Evolutionary conservation across 2,797 vertebrate genomes (phyloP), one percentile per base, ranked within the genome.

Genomic region (Helicolenus hilgendorfi): DNA sequence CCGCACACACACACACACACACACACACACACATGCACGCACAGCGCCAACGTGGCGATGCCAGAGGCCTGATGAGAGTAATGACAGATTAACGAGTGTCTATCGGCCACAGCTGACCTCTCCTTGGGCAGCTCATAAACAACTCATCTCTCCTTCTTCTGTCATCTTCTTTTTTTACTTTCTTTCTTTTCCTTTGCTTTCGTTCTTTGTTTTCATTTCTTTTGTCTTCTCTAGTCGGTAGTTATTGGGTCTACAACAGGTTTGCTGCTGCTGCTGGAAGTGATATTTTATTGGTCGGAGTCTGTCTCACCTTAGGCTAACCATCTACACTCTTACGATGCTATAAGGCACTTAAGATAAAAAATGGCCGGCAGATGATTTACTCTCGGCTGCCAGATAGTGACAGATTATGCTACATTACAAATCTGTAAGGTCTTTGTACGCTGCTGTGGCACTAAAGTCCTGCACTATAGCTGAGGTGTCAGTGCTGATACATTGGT

Each of bases 31-130:
- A 72, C 81, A 53, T 27, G 36, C 62, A 73, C 2, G 49, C 59
- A 31, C 60, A 79, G 74, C 13, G 63, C 65, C 72, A 84, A 79
- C 58, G 77, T 83, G 90, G 86, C 62, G 3, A 55, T 89, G 93
- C 93, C 94, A 93, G 86, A 83, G 89, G 93, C 85, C 92, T 95
- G 96, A 96, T 95, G 95, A 95, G 91, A 91, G 89, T 96, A 96
- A 95, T 95, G 95, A 93, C 93, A 94, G 95, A 96, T 96, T 94
- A 95, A 94, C 87, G 81, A 85, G 91, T 89, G 89, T 95, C 95
- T 91, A 84, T 89, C 62, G 79, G 94, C 86, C 92, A 95, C 89
- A 83, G 91, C 90, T 96, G 94, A 95, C 94, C 96, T 95, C 93
- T 95, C 91, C 83, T 81, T 76, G 73, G 90, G 91, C 88, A 79